Evolutionary conservation across 2,888 invertebrate species (phyloP).

Genomic region (Polylopha cassiicola): DNA sequence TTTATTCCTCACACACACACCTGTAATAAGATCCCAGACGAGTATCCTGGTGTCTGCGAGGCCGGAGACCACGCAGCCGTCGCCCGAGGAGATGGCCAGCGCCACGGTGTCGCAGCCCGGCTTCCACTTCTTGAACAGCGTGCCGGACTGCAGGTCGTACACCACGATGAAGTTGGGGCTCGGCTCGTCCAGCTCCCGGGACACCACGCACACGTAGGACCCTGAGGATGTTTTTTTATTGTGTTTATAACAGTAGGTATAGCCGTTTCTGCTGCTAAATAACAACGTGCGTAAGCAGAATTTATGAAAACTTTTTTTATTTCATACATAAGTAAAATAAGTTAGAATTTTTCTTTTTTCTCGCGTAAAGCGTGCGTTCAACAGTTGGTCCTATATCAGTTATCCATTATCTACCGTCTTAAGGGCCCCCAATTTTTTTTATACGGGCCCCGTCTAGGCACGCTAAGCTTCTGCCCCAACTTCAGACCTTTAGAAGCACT

Average conservation of each 20-base stretch:
- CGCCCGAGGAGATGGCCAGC: conserved; percentile 89
- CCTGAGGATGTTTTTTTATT: conserved; percentile 51
- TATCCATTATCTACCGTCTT: too few relatives aligned
- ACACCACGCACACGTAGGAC: conserved; percentile 83
- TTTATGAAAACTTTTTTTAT: too few relatives aligned
- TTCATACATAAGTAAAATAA: too few relatives aligned
- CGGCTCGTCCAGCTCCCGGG: conserved; percentile 79
- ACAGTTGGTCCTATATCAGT: too few relatives aligned
- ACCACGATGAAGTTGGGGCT: conserved; percentile 93
- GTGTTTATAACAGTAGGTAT: neutral
- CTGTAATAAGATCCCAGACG: conserved; percentile 91
- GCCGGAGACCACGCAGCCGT: conserved; percentile 90
- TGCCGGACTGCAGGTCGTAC: conserved; percentile 93
- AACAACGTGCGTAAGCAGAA: too few relatives aligned
- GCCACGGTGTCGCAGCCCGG: conserved; percentile 89
- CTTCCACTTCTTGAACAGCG: conserved; percentile 94
- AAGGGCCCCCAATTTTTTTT: too few relatives aligned
- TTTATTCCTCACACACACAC: conserved; percentile 46
- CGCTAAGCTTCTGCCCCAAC: too few relatives aligned
- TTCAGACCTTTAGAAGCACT: too few relatives aligned
- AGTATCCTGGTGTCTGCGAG: conserved; percentile 88
- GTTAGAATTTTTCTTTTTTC: too few relatives aligned
- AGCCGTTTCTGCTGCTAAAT: neutral
- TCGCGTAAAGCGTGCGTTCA: too few relatives aligned
- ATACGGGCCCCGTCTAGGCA: too few relatives aligned